phyloP scores from a whole-genome alignment of 2,888 invertebrate species.

The Synergus gifuensis region DNA sequence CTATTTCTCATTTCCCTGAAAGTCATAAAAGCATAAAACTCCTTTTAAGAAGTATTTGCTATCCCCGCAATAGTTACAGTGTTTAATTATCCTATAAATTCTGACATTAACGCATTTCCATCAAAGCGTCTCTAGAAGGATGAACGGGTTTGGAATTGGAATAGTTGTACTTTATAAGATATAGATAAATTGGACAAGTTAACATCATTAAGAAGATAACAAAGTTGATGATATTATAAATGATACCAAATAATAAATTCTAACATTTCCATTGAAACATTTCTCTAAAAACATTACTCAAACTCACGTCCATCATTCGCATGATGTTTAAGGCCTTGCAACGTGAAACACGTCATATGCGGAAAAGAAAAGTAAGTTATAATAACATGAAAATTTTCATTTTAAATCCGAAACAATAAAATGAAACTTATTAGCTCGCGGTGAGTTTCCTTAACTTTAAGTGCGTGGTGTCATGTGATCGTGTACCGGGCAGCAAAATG shows the following conservation, averaged over 20 bases:
- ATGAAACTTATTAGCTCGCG: background rate
- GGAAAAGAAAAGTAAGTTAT: background rate
- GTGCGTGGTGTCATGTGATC: constrained; percentile 7
- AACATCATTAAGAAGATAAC: no score
- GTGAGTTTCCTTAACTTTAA: background rate
- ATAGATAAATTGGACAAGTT: no score
- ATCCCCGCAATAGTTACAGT: background rate
- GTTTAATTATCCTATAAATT: constrained; percentile 30
- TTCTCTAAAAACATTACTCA: no score
- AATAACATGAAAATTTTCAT: background rate
- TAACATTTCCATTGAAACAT: no score
- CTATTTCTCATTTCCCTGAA: constrained; percentile 17
- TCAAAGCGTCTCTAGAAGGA: background rate
- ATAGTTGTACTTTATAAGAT: constrained; percentile 1
- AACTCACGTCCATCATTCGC: no score
- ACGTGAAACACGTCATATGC: background rate
- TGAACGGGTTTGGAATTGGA: constrained; percentile 19
- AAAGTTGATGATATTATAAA: no score
- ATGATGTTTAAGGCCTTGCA: no score
- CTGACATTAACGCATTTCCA: background rate
- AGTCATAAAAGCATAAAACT: constrained; percentile 16
- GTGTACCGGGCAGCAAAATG: background rate
- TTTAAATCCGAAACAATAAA: background rate
- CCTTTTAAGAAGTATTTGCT: constrained; percentile 14
- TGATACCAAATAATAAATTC: no score